A percentile compares a stretch with the other conserved stretches of the same genome.
Evolutionary conservation across 2,888 invertebrate genomes (phyloP).

Genomic region (Cybosia mesomella): DNA sequence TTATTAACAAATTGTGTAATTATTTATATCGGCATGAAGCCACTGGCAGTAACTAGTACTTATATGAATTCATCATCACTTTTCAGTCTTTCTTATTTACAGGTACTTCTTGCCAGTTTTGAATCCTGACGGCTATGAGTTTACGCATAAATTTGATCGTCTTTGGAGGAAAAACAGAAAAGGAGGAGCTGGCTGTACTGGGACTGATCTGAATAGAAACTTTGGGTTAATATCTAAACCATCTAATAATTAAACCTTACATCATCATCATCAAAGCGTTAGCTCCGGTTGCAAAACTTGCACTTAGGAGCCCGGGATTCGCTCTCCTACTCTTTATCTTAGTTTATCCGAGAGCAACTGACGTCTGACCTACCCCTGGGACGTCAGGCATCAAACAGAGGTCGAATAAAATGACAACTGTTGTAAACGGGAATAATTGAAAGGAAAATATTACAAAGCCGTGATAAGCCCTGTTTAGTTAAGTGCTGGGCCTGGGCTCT

Average conservation of each 20-base stretch:
- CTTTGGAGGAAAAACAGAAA: constrained; percentile 94
- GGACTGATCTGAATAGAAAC: constrained; percentile 95
- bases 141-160: constrained; percentile 92
- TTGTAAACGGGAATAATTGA: neutral
- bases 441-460: neutral
- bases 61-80: neutral
- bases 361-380: too few species aligned
- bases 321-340: too few species aligned
- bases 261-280: too few species aligned
- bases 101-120: constrained; percentile 91
- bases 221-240: constrained; percentile 87
- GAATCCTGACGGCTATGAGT: constrained; percentile 96
- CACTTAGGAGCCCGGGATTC: too few species aligned
- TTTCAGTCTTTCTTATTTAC: constrained; percentile 10
- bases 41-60: too few species aligned
- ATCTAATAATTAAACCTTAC: neutral
- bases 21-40: too few species aligned
- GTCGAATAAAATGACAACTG: too few species aligned
- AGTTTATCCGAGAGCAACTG: too few species aligned
- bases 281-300: too few species aligned
- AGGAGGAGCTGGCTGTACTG: constrained; percentile 87
- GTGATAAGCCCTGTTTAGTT: neutral
- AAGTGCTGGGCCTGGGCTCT: too few species aligned
- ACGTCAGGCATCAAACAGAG: too few species aligned
- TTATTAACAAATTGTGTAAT: too few species aligned